phyloP scores from a whole-genome alignment of 2,113 vertebrate genomes.

The Sceloporus tristichus region DNA sequence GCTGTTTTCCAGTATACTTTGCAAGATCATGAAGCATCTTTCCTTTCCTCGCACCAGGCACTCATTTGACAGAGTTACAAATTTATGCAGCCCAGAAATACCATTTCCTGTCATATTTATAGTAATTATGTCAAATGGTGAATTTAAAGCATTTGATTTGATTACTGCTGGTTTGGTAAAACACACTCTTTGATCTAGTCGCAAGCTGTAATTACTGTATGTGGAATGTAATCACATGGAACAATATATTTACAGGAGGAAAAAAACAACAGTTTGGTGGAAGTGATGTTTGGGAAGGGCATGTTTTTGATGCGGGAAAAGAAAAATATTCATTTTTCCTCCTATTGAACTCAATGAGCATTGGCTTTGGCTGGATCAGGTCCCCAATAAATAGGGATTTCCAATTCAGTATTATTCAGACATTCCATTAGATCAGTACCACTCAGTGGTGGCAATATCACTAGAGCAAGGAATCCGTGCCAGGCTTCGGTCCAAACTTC shows the following conservation, averaged over 20 bases:
- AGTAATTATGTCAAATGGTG: slow-evolving; percentile 69
- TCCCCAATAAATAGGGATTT: background rate
- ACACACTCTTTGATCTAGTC: slow-evolving; percentile 70
- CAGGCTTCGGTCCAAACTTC: no score
- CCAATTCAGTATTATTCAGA: background rate
- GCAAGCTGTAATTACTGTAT: slow-evolving; percentile 69
- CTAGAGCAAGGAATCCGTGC: no score
- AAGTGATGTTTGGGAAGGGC: background rate
- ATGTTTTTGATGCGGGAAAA: background rate
- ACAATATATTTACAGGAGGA: slow-evolving; percentile 12
- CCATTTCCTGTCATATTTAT: slow-evolving; percentile 70
- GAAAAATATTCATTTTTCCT: background rate
- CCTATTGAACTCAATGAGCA: background rate
- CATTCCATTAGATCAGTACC: background rate
- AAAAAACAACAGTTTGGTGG: background rate
- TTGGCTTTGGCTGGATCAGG: background rate
- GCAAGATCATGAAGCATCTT: slow-evolving; percentile 43
- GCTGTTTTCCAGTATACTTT: slow-evolving; percentile 35
- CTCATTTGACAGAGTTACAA: slow-evolving; percentile 51
- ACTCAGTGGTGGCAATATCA: background rate
- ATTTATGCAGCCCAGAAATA: slow-evolving; percentile 58
- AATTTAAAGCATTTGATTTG: slow-evolving; percentile 73
- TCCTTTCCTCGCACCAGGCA: slow-evolving; percentile 37
- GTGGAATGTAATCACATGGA: slow-evolving; percentile 68
- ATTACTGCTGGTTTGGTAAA: slow-evolving; percentile 71